Evolutionary conservation across 2,797 vertebrate species (phyloP).

Genomic region (Streptopelia turtur): DNA sequence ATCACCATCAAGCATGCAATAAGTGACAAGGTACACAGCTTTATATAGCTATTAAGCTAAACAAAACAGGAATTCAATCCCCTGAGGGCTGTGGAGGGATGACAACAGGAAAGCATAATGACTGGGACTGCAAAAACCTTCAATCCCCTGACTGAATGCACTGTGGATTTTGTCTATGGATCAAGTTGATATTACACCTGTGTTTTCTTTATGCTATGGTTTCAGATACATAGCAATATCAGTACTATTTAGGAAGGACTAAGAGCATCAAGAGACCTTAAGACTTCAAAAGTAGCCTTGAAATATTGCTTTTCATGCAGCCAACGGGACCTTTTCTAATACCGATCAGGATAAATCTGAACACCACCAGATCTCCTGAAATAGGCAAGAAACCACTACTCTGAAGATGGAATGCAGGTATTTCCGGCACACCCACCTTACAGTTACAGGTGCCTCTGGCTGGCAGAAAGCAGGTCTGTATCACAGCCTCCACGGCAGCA

Average conservation of each 20-base stretch:
- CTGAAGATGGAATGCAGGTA: background rate
- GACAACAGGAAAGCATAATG: background rate
- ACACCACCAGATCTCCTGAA: background rate
- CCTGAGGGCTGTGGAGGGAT: background rate
- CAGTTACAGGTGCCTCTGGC: background rate
- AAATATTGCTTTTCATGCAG: background rate
- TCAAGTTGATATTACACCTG: background rate
- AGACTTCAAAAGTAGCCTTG: background rate
- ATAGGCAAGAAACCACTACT: background rate
- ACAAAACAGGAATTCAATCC: background rate
- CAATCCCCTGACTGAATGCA: background rate
- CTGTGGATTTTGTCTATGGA: background rate
- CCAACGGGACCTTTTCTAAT: background rate
- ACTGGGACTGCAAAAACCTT: background rate
- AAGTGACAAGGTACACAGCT: background rate
- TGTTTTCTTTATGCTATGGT: background rate
- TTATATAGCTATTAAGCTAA: background rate
- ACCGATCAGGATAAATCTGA: background rate
- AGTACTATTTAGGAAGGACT: background rate
- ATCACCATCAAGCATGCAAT: background rate
- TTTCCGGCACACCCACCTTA: background rate
- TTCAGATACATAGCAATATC: background rate
- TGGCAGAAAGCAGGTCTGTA: background rate
- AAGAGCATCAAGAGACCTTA: background rate
- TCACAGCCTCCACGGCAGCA: rapidly evolving